Base-by-base conservation (phyloP, 2,113 vertebrate genomes). In the Gila orcuttii region DNA sequence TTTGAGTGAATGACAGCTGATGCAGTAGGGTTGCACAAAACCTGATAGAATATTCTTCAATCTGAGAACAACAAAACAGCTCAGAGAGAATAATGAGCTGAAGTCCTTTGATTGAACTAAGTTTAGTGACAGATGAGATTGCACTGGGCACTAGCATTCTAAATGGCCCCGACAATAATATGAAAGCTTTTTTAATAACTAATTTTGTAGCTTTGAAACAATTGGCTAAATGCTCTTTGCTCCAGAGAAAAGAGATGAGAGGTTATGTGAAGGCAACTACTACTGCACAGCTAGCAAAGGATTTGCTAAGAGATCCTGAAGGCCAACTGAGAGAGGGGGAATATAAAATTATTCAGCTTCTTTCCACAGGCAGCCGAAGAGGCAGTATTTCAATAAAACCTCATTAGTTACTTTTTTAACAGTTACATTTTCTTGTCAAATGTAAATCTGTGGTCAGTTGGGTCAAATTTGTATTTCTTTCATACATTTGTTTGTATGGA, bases 151-250 rank as follows among this genome's bases (percentile, higher is more conserved):
- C n/a, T 57, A 55, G 28, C 45, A 31, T 47, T 28, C 76, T 59
- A 60, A 57, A 60, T 36, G 1, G 50, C 31, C 55, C 21, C 11
- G 10, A 21, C 77, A 23, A 79, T 79, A 79, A 90, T 90, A 85
- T 87, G 90, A 87, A 59, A 60, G 31, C 33, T 86, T 83, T 39
- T 89, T 6, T 83, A 68, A 75, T 76, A 84, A 82, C 77, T 50
- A 45, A 85, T 39, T 79, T 57, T 19, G 52, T 19, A 57, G 60
- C 84, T 45, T 21, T 60, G 62, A 85, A 86, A 84, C 80, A 86
- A 83, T 76, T 11, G 17, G 31, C 84, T 84, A 89, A 86, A 82
- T 86, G 59, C 75, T 69, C 76, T 69, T 55, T 57, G 69, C 36
- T 81, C 59, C 36, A 77, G 78, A 19, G 81, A 59, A 62, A 64